phyloP scores from a whole-genome alignment of 1,140 invertebrate species.

The Rhizoglyphus robini region DNA sequence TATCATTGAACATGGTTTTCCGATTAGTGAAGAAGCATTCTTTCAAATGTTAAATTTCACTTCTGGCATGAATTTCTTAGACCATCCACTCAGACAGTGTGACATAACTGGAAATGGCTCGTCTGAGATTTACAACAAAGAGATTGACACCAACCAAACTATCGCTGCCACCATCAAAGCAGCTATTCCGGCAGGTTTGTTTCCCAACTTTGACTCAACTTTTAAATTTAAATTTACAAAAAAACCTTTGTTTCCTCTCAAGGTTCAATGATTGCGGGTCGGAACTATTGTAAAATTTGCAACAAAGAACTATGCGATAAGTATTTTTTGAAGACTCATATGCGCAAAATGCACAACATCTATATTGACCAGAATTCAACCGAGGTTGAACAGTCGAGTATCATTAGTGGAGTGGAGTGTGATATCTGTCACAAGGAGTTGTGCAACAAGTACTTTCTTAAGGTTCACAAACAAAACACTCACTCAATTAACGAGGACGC shows the following conservation, averaged over 20 bases:
- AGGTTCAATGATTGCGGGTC: conserved; percentile 35
- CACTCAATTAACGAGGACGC: conserved; percentile 57
- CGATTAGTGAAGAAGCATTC: conserved; percentile 30
- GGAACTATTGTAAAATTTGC: conserved; percentile 94
- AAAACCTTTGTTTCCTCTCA: conserved; percentile 21
- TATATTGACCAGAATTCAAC: conserved; percentile 48
- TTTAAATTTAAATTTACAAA: not conserved
- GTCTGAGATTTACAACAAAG: conserved; percentile 43
- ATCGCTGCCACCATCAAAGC: not conserved
- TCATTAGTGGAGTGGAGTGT: conserved; percentile 80
- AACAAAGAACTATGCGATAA: conserved; percentile 99
- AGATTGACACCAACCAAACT: conserved; percentile 36
- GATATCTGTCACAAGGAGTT: conserved; percentile 95
- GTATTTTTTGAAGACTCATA: conserved; percentile 99
- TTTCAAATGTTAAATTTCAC: conserved; percentile 20
- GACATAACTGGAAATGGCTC: conserved; percentile 20
- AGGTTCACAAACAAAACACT: conserved; percentile 93
- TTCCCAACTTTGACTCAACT: not conserved
- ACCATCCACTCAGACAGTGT: not conserved
- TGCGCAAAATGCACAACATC: conserved; percentile 98
- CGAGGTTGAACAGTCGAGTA: conserved; percentile 57
- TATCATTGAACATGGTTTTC: conserved; percentile 44
- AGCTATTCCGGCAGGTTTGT: not conserved
- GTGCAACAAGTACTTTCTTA: conserved; percentile 91
- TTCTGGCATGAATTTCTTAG: not conserved